Base-by-base conservation (phyloP, 2,113 vertebrate species). In the Lophius piscatorius region DNA sequence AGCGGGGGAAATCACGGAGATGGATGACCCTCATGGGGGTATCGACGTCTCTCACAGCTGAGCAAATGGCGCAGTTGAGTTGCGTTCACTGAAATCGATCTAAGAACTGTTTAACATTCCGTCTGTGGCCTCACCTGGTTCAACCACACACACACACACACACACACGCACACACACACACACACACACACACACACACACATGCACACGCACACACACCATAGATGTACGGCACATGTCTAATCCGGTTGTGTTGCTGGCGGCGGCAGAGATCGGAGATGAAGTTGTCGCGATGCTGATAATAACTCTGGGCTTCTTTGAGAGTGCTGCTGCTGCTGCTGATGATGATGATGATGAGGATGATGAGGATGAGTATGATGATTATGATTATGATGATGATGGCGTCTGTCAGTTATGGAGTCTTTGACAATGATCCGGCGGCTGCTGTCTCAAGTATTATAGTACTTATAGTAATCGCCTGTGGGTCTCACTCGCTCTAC, bases 51-150 rank as follows among this genome's bases (percentile, higher is more conserved):
- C 94, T 95, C 94, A 95, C 93, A 92, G 94, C 92, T 94, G 93
- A 95, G 95, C 95, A 96, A 96, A 97, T 95, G 94, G 92, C 89
- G 90, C 93, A 95, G 94, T 98, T 96, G 93, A 95, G 94, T 93
- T 95, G 94, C 94, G 94, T 96, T 97, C 94, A 93, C 94, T 92
- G 93, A 91, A 94, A 96, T 98, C 88, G 94, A 97, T 95, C 90
- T 80, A 62, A 41, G 60, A 81, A 82, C 94, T 95, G 92, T 85
- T 98, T 95, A 96, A 93, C 94, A 98, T 96, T 96, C 94, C 92
- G 92, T 90, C 90, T 89, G 90, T 87, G 79, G 77, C 92, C 46
- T 92, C 91, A 85, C 58, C 52, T 91, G 94, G 91, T 92, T 92
- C 94, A 93, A 90, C 92, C 92, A 18, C 62, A 6, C 58, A 12